A percentile compares a stretch with the other conserved stretches of the same genome.
These are phyloP conservation scores for Rhamnusium bicolor DNA, from an alignment of 2,888 invertebrate genomes.

Conservation along the genomic window DNA sequence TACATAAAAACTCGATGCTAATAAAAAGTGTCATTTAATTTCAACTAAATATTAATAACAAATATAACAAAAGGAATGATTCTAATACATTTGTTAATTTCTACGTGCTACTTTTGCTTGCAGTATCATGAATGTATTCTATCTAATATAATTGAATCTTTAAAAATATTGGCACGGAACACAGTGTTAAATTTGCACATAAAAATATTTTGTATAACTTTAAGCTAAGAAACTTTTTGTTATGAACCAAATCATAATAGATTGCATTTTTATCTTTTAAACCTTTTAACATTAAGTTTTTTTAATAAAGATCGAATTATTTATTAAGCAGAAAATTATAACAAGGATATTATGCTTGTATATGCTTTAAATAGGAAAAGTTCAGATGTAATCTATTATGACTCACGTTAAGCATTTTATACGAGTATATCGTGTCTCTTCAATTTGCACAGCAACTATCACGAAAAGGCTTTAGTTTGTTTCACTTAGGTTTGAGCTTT, in stretches of 20 bases:
- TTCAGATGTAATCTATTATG: slow-evolving; percentile 20
- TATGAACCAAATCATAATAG: slow-evolving; percentile 14
- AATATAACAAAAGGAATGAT: slow-evolving; percentile 13
- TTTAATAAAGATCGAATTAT: not conserved
- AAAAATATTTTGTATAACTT: slow-evolving; percentile 42
- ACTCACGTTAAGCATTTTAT: slow-evolving; percentile 26
- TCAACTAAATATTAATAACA: slow-evolving; percentile 8
- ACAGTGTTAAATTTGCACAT: slow-evolving; percentile 40
- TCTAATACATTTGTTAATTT: not conserved
- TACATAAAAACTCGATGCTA: not conserved
- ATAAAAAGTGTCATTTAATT: slow-evolving; percentile 26
- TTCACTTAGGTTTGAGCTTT: slow-evolving; percentile 41
- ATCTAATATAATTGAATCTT: slow-evolving; percentile 23
- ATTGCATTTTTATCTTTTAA: not conserved
- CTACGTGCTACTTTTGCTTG: slow-evolving; percentile 27
- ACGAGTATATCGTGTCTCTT: slow-evolving; percentile 1
- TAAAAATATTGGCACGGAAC: slow-evolving; percentile 53
- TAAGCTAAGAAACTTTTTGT: slow-evolving; percentile 20
- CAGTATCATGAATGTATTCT: slow-evolving; percentile 24
- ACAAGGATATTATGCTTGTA: no score
- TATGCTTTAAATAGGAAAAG: no score
- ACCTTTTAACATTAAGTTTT: not conserved
- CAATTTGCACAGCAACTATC: slow-evolving; percentile 43
- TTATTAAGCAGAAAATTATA: not conserved
- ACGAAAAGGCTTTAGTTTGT: slow-evolving; percentile 21